A percentile compares a stretch with the other conserved stretches of the same genome.
phyloP scores from a whole-genome alignment of 1,140 invertebrate species.

The Trichoplusia ni region DNA sequence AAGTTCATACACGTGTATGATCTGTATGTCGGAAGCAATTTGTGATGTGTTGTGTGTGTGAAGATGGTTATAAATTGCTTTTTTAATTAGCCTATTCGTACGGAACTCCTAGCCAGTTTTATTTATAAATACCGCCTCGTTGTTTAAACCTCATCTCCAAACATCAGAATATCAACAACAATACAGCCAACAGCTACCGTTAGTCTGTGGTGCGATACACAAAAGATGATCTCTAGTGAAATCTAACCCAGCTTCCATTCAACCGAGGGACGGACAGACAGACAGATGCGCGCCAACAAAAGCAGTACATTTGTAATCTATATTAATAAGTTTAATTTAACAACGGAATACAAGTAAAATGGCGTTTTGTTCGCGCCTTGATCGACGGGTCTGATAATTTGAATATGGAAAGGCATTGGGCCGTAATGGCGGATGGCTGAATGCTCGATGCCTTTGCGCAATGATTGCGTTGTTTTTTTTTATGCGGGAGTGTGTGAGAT shows the following conservation, averaged over 20 bases:
- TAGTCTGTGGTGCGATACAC: slow-evolving; percentile 29
- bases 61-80: too few relatives aligned
- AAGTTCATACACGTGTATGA: too few relatives aligned
- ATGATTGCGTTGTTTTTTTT: slow-evolving; percentile 25
- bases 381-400: slow-evolving; percentile 78
- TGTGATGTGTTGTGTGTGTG: too few relatives aligned
- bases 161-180: too few relatives aligned
- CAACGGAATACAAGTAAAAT: slow-evolving; percentile 56
- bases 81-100: too few relatives aligned
- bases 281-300: slow-evolving; percentile 73
- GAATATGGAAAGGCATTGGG: slow-evolving; percentile 72
- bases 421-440: too few relatives aligned
- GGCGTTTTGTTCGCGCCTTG: slow-evolving; percentile 49
- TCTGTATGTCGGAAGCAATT: too few relatives aligned
- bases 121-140: too few relatives aligned
- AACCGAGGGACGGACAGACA: slow-evolving; percentile 37
- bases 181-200: slow-evolving; percentile 14
- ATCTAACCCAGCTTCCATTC: slow-evolving; percentile 67
- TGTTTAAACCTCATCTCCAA: too few relatives aligned
- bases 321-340: slow-evolving; percentile 72
- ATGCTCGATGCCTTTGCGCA: slow-evolving; percentile 31
- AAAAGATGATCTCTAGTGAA: slow-evolving; percentile 55
- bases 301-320: slow-evolving; percentile 52
- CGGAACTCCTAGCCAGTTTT: too few relatives aligned
- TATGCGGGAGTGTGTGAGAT: background rate